Evolutionary conservation across 2,888 invertebrate species (phyloP).

Genomic region (Brachynemurus nebulosus): DNA sequence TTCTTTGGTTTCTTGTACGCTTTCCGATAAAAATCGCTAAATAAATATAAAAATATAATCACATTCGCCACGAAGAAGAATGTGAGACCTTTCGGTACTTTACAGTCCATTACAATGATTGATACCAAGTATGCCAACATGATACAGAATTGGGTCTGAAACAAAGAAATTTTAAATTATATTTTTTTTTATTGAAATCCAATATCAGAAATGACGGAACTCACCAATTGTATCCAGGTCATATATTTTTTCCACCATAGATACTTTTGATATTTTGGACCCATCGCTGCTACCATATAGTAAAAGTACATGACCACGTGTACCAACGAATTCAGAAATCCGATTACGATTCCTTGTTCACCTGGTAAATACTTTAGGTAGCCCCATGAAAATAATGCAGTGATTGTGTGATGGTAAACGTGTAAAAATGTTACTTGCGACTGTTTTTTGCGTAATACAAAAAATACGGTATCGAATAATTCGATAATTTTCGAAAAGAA

Average conservation of each 20-base stretch:
- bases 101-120: constrained; percentile 27
- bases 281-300: constrained; percentile 35
- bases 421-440: constrained; percentile 79
- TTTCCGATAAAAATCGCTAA: constrained; percentile 42
- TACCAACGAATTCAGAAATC: constrained; percentile 35
- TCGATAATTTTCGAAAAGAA: constrained; percentile 67
- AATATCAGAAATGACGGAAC: constrained; percentile 7
- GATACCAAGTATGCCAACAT: constrained; percentile 8
- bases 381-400: constrained; percentile 67
- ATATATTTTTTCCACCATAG: constrained; percentile 41
- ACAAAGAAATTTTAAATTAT: neutral
- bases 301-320: constrained; percentile 40
- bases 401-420: constrained; percentile 75
- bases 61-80: constrained; percentile 41
- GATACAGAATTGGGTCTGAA: constrained; percentile 9
- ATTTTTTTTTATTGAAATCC: neutral
- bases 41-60: constrained; percentile 41
- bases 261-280: constrained; percentile 35
- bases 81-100: constrained; percentile 35
- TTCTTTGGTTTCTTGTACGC: constrained; percentile 32
- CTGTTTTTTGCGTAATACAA: constrained; percentile 79
- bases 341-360: constrained; percentile 37
- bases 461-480: constrained; percentile 71
- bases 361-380: constrained; percentile 65
- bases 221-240: constrained; percentile 34